Conservation (phyloP, 2,113 vertebrate species). For the Eurypyga helias region DNA sequence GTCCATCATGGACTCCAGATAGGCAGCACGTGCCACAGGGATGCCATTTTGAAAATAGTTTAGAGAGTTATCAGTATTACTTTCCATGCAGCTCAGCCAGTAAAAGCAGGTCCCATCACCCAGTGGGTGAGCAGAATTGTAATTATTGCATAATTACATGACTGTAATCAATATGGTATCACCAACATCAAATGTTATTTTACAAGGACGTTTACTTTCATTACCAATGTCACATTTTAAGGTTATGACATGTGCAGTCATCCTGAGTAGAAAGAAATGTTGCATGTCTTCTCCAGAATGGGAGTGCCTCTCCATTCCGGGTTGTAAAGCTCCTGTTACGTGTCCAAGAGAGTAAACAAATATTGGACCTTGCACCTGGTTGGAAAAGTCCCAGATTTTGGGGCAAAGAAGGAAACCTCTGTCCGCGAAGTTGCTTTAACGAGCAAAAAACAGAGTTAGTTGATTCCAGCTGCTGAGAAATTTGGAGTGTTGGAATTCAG, state of each 20-base stretch:
- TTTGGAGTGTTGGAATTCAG: constrained; percentile 4
- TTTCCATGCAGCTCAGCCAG: not conserved
- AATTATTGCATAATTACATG: not conserved
- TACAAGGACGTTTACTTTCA: not conserved
- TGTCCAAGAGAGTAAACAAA: constrained; percentile 30
- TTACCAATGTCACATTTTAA: not conserved
- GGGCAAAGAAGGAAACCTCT: constrained; percentile 25
- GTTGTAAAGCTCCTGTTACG: constrained; percentile 3
- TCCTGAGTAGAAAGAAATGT: not conserved
- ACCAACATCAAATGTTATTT: not conserved
- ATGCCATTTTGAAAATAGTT: not conserved
- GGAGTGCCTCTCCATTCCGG: not conserved
- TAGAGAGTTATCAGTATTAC: not conserved
- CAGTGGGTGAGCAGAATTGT: not conserved
- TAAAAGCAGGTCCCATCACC: not conserved
- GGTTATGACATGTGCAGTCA: not conserved
- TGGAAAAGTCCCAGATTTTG: constrained; percentile 15
- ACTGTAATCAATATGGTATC: not conserved
- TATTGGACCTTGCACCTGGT: not conserved
- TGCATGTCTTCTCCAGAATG: not conserved
- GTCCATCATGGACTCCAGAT: not conserved
- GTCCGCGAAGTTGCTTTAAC: not conserved
- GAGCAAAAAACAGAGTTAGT: not conserved
- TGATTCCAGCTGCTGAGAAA: constrained; percentile 22
- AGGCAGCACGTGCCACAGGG: not conserved